Evolutionary conservation across 35 echinoderm and acorn worm genomes (phyloP).

Genomic region (Acanthaster planci): DNA sequence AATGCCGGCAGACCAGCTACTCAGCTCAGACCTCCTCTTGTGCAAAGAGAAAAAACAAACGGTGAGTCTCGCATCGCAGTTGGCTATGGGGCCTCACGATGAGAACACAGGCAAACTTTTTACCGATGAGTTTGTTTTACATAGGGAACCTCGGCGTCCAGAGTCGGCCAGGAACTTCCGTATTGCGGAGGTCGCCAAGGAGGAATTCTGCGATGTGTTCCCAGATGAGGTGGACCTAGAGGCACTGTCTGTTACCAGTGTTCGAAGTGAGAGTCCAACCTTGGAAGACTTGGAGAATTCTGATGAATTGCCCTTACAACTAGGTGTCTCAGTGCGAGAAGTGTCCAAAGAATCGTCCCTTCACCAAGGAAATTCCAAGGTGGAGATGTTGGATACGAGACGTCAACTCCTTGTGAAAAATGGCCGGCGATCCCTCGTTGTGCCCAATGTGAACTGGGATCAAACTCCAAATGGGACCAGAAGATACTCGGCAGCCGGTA

Average conservation of each 20-base stretch:
- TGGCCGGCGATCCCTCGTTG: background rate
- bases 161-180: background rate
- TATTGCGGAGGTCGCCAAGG: background rate
- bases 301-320: background rate
- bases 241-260: background rate
- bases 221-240: background rate
- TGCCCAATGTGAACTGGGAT: background rate
- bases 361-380: background rate
- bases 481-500: background rate
- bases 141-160: background rate
- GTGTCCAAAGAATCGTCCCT: too few species aligned
- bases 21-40: too few species aligned
- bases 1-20: background rate
- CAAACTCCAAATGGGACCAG: background rate
- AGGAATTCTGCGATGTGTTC: background rate
- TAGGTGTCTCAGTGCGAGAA: background rate
- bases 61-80: background rate
- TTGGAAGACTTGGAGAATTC: background rate
- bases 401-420: background rate
- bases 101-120: background rate
- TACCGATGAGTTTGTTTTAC: background rate
- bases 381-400: background rate
- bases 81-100: too few species aligned
- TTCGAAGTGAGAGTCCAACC: constrained; percentile 3
- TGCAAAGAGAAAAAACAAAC: too few species aligned